Evolutionary conservation across 2,888 invertebrate species (phyloP), one percentile per base, ranked within the genome.

Genomic region (Colostygia pectinataria): DNA sequence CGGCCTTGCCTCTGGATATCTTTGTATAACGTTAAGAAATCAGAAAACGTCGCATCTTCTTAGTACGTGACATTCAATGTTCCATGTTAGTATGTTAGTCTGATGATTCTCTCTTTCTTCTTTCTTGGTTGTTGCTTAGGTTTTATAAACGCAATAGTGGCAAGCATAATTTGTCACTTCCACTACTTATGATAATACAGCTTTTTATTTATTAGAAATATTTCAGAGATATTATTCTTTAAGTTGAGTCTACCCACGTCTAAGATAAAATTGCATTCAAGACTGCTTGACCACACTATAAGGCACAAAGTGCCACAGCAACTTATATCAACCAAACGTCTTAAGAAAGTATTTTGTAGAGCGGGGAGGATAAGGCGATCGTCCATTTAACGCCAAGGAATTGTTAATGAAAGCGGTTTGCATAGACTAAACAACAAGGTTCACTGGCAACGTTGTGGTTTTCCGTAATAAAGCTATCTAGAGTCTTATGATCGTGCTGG

Each of bases 1-100:
- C 38, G 33, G 46, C 28, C 41, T 29, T 42, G 36, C 15, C 27
- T 32, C 27, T 12, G 33, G 33, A 33, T 29, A 33, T 46, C 38
- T 52, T 38, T 31, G 12, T 15, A 34, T 34, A 24, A 41, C 18
- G 8, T 14, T 14, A 32, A 18, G 23, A 20, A 28, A 34, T 39
- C 34, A 25, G 27, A 1, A 10, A 32, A 40, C 5, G 36, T 24
- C 24, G 14, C 36, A 36, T 33, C 20, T 20, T 28, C 9, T 7
- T 9, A 14, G 24, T 5, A 31, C 29, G 40, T 40, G 33, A 33
- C 33, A 4, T 10, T 9, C 5, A 20, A 20, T 6, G 20, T 20
- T 6, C 5, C 20, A 20, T 5, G 20, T 20, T 6, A 20, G 6
- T n/a, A n/a, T n/a, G n/a, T n/a, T n/a, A n/a, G n/a, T n/a, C n/a